phyloP scores from a whole-genome alignment of 2,888 invertebrate species.

The Corbicula japonica region DNA sequence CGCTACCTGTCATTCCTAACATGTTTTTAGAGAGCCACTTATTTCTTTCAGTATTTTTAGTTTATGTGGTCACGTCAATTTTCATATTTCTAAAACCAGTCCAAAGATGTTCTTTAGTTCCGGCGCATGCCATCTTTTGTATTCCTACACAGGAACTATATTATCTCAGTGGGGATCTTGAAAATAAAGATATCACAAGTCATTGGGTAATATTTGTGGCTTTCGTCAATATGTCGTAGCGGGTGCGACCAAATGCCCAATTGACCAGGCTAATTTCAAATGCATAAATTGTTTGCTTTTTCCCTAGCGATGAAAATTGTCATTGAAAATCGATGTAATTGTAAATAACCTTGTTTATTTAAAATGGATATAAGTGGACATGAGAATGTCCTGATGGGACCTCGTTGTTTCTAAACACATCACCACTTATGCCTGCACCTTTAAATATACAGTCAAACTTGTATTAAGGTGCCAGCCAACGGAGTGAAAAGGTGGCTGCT shows the following conservation, averaged over 20 bases:
- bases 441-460: no score
- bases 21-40: constrained; percentile 3
- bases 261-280: constrained; percentile 37
- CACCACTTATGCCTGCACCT: no score
- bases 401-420: no score
- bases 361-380: constrained; percentile 21
- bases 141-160: constrained; percentile 22
- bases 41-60: constrained; percentile 3
- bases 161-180: background rate
- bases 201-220: constrained; percentile 11
- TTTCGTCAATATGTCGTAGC: constrained; percentile 16
- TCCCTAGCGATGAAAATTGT: background rate
- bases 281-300: constrained; percentile 22
- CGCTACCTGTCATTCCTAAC: constrained; percentile 24
- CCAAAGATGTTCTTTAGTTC: constrained; percentile 23
- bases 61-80: background rate
- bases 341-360: constrained; percentile 20
- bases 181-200: constrained; percentile 2
- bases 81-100: constrained; percentile 22
- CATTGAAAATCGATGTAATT: constrained; percentile 33
- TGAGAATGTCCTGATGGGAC: constrained; percentile 29
- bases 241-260: constrained; percentile 11
- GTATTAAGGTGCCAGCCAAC: no score
- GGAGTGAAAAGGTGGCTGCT: no score
- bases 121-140: constrained; percentile 35